A percentile compares a stretch with the other conserved stretches of the same genome.
Conservation (phyloP, 2,797 vertebrate species). For the Hapalemur alaotrensis region DNA sequence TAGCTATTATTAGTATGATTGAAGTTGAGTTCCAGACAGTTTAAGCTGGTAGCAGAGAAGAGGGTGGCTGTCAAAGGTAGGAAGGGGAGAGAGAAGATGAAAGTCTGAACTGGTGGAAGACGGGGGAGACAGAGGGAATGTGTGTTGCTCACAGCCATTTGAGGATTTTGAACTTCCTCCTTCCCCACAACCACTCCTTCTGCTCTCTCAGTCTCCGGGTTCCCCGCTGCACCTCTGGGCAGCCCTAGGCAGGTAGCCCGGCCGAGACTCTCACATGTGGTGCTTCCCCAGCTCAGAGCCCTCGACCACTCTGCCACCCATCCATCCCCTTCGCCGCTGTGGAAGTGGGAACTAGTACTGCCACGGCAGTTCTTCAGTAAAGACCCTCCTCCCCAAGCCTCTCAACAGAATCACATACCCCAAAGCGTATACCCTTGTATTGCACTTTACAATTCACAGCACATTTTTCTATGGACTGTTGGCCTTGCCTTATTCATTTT, state of each 20-base stretch:
- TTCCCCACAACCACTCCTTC: not conserved
- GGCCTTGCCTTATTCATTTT: not conserved
- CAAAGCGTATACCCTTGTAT: not conserved
- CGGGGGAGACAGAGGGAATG: not conserved
- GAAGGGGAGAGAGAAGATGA: not conserved
- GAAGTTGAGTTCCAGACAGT: not conserved
- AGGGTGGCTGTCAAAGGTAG: too few relatives aligned
- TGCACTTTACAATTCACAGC: not conserved
- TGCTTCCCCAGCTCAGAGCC: not conserved
- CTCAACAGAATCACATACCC: not conserved
- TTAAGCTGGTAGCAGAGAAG: not conserved
- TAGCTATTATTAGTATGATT: not conserved
- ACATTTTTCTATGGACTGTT: not conserved
- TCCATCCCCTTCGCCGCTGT: not conserved
- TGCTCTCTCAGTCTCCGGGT: not conserved
- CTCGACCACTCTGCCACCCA: not conserved
- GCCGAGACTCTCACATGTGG: not conserved
- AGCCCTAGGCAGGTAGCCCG: not conserved
- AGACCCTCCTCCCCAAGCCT: not conserved
- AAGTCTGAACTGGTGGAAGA: not conserved
- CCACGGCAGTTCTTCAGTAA: not conserved
- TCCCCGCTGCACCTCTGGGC: not conserved
- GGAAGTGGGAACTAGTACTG: not conserved
- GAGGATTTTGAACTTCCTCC: not conserved
- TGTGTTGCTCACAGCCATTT: not conserved